These are phyloP conservation scores for Metaphire vulgaris DNA, from an alignment of 1,140 invertebrate species.

Conservation along the genomic window DNA sequence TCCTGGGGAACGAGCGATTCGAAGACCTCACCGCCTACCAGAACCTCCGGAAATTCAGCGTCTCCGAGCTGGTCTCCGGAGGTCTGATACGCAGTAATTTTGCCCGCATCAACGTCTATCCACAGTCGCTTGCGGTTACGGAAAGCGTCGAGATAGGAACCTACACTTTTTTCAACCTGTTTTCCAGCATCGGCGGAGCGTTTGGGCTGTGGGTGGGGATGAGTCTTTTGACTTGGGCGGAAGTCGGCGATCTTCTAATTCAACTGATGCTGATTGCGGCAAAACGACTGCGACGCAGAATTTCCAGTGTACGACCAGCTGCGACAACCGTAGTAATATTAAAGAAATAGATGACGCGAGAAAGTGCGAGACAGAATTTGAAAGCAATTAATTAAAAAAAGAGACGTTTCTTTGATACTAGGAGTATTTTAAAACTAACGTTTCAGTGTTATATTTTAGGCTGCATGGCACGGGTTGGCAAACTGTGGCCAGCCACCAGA, in stretches of 20 bases:
- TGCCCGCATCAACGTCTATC: conserved; percentile 14
- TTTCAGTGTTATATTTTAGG: too few species aligned
- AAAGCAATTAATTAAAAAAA: too few species aligned
- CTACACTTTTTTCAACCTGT: conserved; percentile 13
- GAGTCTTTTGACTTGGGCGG: conserved; percentile 12
- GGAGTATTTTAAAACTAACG: too few species aligned
- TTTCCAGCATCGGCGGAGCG: conserved; percentile 12
- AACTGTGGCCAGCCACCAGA: too few species aligned
- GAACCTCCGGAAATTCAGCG: conserved; percentile 8
- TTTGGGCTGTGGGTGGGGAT: conserved; percentile 23
- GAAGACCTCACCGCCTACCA: conserved; percentile 12
- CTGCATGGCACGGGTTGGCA: too few species aligned
- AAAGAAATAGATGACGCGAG: too few species aligned
- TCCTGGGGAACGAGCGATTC: neutral
- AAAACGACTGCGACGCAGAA: neutral
- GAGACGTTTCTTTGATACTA: too few species aligned
- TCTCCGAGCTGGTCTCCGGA: neutral
- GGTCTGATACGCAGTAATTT: conserved; percentile 21
- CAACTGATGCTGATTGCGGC: neutral
- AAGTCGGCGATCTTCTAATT: conserved; percentile 5
- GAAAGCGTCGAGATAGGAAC: conserved; percentile 7
- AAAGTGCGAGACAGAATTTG: too few species aligned
- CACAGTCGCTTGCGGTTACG: neutral
- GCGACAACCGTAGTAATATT: too few species aligned
- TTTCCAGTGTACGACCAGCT: too few species aligned